A percentile compares a stretch with the other conserved stretches of the same genome.
Evolutionary conservation across 2,113 vertebrate species (phyloP).

Genomic region (Sceloporus tristichus): DNA sequence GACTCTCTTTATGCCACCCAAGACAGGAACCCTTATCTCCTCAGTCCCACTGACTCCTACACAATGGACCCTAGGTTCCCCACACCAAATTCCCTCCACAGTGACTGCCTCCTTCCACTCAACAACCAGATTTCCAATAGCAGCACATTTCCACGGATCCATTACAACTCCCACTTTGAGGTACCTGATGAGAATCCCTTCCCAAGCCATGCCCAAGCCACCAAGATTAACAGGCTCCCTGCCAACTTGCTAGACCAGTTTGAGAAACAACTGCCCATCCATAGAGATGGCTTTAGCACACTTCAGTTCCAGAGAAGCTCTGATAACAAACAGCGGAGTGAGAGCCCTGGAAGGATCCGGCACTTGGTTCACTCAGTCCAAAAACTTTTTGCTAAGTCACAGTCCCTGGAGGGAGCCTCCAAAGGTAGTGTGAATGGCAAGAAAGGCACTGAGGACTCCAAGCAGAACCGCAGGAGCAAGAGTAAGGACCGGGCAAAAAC

Average conservation of each 20-base stretch:
- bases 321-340: constrained; percentile 90
- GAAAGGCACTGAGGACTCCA: constrained; percentile 85
- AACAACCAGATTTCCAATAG: constrained; percentile 96
- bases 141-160: constrained; percentile 96
- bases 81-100: constrained; percentile 80
- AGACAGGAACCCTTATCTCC: constrained; percentile 91
- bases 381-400: constrained; percentile 93
- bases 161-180: constrained; percentile 97
- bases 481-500: constrained; percentile 96
- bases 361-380: constrained; percentile 97
- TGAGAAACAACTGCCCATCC: constrained; percentile 94
- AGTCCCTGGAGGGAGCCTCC: constrained; percentile 87
- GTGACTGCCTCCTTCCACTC: constrained; percentile 91
- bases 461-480: constrained; percentile 91
- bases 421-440: constrained; percentile 91
- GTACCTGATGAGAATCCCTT: constrained; percentile 92
- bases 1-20: constrained; percentile 87
- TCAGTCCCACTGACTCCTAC: constrained; percentile 92
- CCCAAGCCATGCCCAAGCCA: constrained; percentile 87
- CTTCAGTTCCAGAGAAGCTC: constrained; percentile 92
- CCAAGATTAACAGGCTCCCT: constrained; percentile 90
- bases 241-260: constrained; percentile 95
- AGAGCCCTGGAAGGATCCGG: constrained; percentile 96
- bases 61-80: constrained; percentile 88
- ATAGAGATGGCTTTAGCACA: constrained; percentile 95